A percentile compares a stretch with the other conserved stretches of the same genome.
Conservation (phyloP, 2,113 vertebrate genomes). For the Cygnus buccinator region DNA sequence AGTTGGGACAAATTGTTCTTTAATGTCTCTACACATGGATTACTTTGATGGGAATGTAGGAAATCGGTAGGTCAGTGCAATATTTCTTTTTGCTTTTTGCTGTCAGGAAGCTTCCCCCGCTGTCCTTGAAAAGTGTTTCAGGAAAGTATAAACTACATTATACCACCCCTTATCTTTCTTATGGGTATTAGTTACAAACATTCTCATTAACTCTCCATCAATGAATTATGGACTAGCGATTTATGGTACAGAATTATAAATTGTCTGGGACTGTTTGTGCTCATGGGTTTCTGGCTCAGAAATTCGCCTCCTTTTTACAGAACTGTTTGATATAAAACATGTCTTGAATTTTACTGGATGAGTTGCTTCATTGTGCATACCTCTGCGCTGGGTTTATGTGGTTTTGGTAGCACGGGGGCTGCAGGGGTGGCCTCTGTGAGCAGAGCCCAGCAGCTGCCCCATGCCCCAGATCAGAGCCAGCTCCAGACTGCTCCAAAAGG, state of each 20-base stretch:
- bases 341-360: not conserved
- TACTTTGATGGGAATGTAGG: constrained; percentile 75
- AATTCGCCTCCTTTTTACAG: constrained; percentile 16
- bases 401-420: too few species aligned
- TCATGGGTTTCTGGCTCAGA: constrained; percentile 30
- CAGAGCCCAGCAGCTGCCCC: too few species aligned
- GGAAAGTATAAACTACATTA: constrained; percentile 72
- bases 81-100: constrained; percentile 80
- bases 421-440: too few species aligned
- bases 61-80: constrained; percentile 77
- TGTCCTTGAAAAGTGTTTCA: constrained; percentile 74
- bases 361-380: not conserved
- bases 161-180: constrained; percentile 78
- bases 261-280: constrained; percentile 51
- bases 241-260: constrained; percentile 76
- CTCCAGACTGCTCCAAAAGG: too few species aligned
- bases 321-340: not conserved
- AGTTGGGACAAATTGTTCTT: constrained; percentile 79
- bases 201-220: constrained; percentile 75
- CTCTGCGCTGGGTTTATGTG: not conserved
- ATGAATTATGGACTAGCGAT: constrained; percentile 75
- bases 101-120: constrained; percentile 74
- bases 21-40: constrained; percentile 77
- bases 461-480: too few species aligned
- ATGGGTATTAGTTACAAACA: constrained; percentile 77